These are phyloP conservation scores for Rhabdophis nuchalis DNA, from an alignment of 2,797 vertebrate genomes.

Conservation along the genomic window DNA sequence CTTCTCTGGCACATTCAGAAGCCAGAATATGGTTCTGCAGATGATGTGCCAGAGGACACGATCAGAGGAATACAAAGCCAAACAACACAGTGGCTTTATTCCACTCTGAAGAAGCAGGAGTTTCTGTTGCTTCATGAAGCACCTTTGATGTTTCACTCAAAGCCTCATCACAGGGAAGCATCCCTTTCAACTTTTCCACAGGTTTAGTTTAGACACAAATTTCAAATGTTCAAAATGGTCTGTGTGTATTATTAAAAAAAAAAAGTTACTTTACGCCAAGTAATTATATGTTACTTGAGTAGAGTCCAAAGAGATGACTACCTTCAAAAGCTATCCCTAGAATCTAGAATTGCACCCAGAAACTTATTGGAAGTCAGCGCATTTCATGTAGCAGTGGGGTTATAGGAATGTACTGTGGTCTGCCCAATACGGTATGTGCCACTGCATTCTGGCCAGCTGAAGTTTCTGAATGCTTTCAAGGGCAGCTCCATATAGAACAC, in stretches of 20 bases:
- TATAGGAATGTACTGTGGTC: background rate
- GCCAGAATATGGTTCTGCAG: background rate
- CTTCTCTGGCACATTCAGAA: background rate
- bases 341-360: background rate
- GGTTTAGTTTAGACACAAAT: background rate
- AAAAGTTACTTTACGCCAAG: background rate
- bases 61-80: background rate
- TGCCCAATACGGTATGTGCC: background rate
- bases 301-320: background rate
- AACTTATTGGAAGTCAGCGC: background rate
- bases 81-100: background rate
- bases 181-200: background rate
- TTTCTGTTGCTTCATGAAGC: background rate
- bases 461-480: background rate
- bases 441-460: background rate
- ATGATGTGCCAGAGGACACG: background rate
- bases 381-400: background rate
- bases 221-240: background rate
- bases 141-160: background rate
- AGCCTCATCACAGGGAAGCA: background rate
- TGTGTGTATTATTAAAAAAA: background rate
- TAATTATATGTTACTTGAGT: slow-evolving; percentile 28
- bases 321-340: background rate
- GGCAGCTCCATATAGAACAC: background rate
- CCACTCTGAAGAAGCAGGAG: background rate